Evolutionary conservation across 1,140 invertebrate species (phyloP).

Genomic region (Holotrichia oblita): DNA sequence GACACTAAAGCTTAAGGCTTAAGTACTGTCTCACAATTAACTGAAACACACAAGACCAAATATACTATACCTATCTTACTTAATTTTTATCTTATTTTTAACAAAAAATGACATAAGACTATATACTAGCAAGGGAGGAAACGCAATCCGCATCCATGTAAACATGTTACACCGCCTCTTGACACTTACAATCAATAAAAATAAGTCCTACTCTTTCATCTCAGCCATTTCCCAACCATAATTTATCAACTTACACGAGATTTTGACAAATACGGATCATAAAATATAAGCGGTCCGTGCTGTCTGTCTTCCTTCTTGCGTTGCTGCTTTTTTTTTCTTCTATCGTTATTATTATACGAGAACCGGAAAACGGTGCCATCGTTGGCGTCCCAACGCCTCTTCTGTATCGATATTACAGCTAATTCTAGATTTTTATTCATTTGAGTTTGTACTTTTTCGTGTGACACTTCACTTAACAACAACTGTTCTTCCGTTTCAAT

Average conservation of each 20-base stretch:
- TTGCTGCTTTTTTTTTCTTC: conserved; percentile 1
- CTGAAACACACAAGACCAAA: neutral
- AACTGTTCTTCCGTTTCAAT: conserved; percentile 42
- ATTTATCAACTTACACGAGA: conserved; percentile 38
- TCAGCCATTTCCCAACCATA: conserved; percentile 15
- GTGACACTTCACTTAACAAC: conserved; percentile 26
- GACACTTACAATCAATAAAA: conserved; percentile 37
- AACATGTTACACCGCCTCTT: conserved; percentile 2
- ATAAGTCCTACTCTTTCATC: conserved; percentile 32
- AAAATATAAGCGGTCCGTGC: conserved; percentile 17
- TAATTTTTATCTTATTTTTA: conserved; percentile 3
- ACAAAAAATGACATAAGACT: conserved; percentile 11
- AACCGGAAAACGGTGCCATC: conserved; percentile 38
- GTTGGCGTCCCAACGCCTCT: conserved; percentile 19
- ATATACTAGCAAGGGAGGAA: neutral
- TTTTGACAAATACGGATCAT: conserved; percentile 32
- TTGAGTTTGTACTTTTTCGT: neutral
- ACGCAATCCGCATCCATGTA: neutral
- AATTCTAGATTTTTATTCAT: conserved; percentile 38
- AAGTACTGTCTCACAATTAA: neutral
- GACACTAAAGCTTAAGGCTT: no score
- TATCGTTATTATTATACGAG: conserved; percentile 35
- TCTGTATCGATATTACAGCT: conserved; percentile 29
- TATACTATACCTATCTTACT: no score
- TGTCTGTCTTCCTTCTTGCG: neutral